Conservation (phyloP, 2,113 vertebrate species). For the Sprattus sprattus region DNA sequence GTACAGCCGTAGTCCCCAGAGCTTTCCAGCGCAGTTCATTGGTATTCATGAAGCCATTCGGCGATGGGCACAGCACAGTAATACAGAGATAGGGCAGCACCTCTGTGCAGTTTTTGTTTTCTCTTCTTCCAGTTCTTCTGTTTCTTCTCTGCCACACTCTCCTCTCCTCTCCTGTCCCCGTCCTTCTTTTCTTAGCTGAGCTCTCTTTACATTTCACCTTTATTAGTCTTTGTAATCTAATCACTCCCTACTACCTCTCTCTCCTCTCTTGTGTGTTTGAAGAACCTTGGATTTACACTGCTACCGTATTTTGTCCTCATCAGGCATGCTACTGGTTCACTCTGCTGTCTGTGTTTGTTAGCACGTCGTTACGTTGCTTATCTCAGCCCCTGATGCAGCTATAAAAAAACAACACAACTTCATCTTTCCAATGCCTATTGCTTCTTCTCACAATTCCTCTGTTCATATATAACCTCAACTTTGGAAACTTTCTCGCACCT, state of each 20-base stretch:
- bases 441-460: neutral
- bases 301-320: neutral
- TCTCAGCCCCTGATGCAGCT: neutral
- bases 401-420: neutral
- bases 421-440: neutral
- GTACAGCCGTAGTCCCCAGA: neutral
- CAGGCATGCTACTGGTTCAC: neutral
- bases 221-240: neutral
- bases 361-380: neutral
- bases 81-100: neutral
- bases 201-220: neutral
- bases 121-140: neutral
- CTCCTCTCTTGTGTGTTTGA: neutral
- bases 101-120: neutral
- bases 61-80: neutral
- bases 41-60: conserved; percentile 19
- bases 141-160: neutral
- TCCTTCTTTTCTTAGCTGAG: too few relatives aligned
- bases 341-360: neutral
- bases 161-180: neutral
- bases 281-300: neutral
- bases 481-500: neutral
- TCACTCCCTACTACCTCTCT: neutral
- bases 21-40: conserved; percentile 15
- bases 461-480: neutral